Percentiles rank a stretch among this genome's conserved stretches.
Evolutionary conservation across 2,797 vertebrate species (phyloP).

Genomic region (Rhynchonycteris naso): DNA sequence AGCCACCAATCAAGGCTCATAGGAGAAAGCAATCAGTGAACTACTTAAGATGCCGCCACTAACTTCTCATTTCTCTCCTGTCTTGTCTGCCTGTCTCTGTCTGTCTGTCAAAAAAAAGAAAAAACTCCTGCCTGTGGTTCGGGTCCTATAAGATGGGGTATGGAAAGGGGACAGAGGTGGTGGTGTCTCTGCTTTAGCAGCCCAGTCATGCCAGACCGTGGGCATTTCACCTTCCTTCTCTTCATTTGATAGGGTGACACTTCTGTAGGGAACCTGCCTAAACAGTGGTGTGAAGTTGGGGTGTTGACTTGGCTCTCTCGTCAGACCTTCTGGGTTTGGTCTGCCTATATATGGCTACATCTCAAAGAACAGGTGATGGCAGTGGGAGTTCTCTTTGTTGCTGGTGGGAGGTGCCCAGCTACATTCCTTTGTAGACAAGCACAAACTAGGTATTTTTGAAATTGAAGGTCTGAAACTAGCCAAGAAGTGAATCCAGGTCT

Average conservation of each 20-base stretch:
- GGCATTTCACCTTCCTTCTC: not conserved
- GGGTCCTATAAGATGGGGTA: not conserved
- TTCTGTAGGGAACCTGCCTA: not conserved
- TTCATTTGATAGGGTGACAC: not conserved
- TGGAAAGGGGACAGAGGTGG: not conserved
- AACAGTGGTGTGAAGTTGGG: not conserved
- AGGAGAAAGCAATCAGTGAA: too few relatives aligned
- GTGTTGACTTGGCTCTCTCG: not conserved
- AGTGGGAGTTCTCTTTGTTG: constrained; percentile 60
- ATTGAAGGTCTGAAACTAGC: constrained; percentile 73
- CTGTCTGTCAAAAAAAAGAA: too few relatives aligned
- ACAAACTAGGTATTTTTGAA: constrained; percentile 78
- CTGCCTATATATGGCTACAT: constrained; percentile 70
- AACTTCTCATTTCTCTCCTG: too few relatives aligned
- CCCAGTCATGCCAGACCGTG: not conserved
- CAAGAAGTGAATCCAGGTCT: constrained; percentile 68
- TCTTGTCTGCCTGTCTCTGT: too few relatives aligned
- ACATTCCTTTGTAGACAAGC: constrained; percentile 79
- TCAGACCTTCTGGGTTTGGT: not conserved
- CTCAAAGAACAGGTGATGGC: constrained; percentile 67
- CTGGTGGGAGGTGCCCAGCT: constrained; percentile 66
- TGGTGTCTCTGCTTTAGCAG: not conserved
- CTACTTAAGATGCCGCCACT: too few relatives aligned
- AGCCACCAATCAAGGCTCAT: too few relatives aligned
- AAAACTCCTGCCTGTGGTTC: fast-evolving